These are phyloP conservation scores for Spea bombifrons DNA, from an alignment of 2,113 vertebrate species.

Conservation along the genomic window DNA sequence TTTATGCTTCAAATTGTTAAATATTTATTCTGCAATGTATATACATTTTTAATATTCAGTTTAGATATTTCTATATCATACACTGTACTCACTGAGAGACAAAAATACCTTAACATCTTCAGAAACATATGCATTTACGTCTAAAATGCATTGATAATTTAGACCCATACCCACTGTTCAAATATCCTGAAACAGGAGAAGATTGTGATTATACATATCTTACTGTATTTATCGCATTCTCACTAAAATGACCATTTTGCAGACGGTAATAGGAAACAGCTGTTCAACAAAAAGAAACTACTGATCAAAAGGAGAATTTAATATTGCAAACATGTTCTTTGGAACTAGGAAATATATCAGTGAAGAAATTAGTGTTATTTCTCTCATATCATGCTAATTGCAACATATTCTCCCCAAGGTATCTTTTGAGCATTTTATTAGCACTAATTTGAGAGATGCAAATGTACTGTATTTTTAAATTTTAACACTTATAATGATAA, in stretches of 20 bases:
- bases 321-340: conserved; percentile 43
- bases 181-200: no score
- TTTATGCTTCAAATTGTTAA: no score
- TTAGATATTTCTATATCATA: no score
- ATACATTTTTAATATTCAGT: no score
- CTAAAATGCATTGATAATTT: no score
- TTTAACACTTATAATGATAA: conserved; percentile 64
- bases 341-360: conserved; percentile 31
- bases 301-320: conserved; percentile 28
- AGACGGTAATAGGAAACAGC: background rate
- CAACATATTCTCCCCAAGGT: conserved; percentile 52
- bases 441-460: conserved; percentile 59
- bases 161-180: no score
- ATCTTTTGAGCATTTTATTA: conserved; percentile 56
- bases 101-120: no score
- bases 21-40: no score
- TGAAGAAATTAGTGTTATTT: conserved; percentile 43
- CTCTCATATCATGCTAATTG: conserved; percentile 47
- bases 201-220: no score
- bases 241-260: background rate
- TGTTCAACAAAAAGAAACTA: background rate
- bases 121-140: no score
- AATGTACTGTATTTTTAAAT: conserved; percentile 62
- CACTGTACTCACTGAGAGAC: no score
- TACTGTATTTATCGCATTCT: background rate